phyloP scores from a whole-genome alignment of 2,888 invertebrate species.

The Blastobasis adustella region DNA sequence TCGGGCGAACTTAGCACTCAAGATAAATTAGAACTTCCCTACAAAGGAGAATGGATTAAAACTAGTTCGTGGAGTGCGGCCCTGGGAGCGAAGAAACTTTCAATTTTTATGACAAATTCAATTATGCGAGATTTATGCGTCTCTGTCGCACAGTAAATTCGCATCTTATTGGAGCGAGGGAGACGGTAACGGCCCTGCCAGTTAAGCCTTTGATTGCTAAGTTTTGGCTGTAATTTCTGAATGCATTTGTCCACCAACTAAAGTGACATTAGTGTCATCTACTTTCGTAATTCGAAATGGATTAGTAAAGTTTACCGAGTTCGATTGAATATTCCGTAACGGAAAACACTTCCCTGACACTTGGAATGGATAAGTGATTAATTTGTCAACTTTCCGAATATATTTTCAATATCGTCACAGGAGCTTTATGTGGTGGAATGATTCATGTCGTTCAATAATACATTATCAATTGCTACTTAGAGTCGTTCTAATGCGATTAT shows the following conservation, averaged over 20 bases:
- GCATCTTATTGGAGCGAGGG: constrained; percentile 34
- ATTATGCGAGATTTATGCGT: constrained; percentile 62
- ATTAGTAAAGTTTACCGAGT: constrained; percentile 3
- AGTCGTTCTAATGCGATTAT: too few relatives aligned
- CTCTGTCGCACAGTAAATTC: constrained; percentile 40
- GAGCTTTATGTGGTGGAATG: too few relatives aligned
- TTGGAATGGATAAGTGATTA: constrained; percentile 9
- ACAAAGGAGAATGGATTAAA: constrained; percentile 70
- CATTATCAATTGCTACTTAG: too few relatives aligned
- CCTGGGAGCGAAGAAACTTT: constrained; percentile 60
- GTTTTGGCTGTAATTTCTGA: constrained; percentile 42
- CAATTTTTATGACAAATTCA: constrained; percentile 73
- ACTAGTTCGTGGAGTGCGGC: constrained; percentile 61
- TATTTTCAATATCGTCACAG: too few relatives aligned
- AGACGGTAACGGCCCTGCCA: constrained; percentile 26
- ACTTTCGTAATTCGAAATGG: constrained; percentile 24
- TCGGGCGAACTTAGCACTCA: constrained; percentile 67
- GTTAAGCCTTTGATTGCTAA: constrained; percentile 41
- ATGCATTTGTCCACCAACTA: constrained; percentile 35
- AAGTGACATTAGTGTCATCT: constrained; percentile 27
- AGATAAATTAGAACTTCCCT: constrained; percentile 71
- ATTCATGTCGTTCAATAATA: too few relatives aligned
- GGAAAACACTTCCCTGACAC: background rate
- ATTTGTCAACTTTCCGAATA: too few relatives aligned
- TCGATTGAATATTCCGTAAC: background rate